phyloP scores from a whole-genome alignment of 2,888 invertebrate genomes.

The Rhodophaea formosa region DNA sequence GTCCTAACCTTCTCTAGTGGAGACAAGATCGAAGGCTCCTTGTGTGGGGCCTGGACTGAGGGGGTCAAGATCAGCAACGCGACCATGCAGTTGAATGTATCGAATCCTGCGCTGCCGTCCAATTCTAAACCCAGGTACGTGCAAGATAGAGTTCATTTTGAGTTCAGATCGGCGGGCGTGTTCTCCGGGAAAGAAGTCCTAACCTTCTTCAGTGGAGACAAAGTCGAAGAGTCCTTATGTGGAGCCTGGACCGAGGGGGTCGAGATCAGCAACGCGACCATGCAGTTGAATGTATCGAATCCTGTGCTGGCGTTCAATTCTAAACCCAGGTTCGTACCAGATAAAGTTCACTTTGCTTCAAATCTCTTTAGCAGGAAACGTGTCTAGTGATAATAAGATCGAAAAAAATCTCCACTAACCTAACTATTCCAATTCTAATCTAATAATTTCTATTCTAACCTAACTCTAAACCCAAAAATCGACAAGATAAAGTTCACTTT shows the following conservation, averaged over 20 bases:
- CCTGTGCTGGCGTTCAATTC: conserved; percentile 78
- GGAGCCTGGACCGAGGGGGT: conserved; percentile 90
- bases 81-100: conserved; percentile 83
- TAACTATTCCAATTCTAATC: too few species aligned
- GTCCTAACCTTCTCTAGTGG: conserved; percentile 89
- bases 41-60: conserved; percentile 88
- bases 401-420: too few species aligned
- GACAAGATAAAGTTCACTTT: too few species aligned
- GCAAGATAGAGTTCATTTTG: conserved; percentile 45
- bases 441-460: too few species aligned
- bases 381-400: too few species aligned
- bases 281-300: conserved; percentile 83
- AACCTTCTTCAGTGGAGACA: conserved; percentile 89
- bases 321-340: conserved; percentile 78
- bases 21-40: conserved; percentile 86
- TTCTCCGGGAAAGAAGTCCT: conserved; percentile 91
- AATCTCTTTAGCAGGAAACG: too few species aligned
- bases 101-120: conserved; percentile 77
- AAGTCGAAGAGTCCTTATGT: conserved; percentile 86
- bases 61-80: conserved; percentile 89
- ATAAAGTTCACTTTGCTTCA: too few species aligned
- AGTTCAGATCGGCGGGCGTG: conserved; percentile 89
- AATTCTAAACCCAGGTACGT: conserved; percentile 82
- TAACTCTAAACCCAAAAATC: too few species aligned
- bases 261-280: conserved; percentile 87